A percentile compares a stretch with the other conserved stretches of the same genome.
These are phyloP conservation scores for Charadrius vociferus DNA, from an alignment of 2,113 vertebrate species.

Conservation along the genomic window DNA sequence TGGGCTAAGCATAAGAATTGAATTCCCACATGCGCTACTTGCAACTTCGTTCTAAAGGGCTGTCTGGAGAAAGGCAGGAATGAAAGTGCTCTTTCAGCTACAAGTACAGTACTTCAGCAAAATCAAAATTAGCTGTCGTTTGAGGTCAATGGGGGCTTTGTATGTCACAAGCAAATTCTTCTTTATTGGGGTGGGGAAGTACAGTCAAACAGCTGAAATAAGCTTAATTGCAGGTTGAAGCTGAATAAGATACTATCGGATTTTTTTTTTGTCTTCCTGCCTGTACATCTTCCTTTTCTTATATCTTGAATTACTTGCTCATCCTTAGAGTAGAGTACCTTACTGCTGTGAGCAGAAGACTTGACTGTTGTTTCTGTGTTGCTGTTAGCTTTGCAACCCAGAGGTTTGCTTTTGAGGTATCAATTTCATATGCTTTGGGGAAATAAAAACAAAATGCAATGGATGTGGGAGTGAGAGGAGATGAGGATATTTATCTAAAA, in stretches of 20 bases:
- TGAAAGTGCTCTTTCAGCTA: conserved; percentile 51
- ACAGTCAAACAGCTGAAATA: conserved; percentile 21
- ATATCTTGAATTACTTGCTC: not conserved
- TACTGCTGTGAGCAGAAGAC: not conserved
- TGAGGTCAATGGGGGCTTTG: conserved; percentile 49
- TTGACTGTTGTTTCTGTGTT: not conserved
- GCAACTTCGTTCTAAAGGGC: not conserved
- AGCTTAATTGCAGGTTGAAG: conserved; percentile 36
- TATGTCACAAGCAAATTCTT: not conserved
- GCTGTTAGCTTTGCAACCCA: not conserved
- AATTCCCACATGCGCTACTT: not conserved
- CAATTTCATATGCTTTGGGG: not conserved
- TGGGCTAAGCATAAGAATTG: not conserved
- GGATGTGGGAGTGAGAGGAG: not conserved
- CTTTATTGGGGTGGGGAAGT: not conserved
- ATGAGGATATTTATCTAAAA: not conserved
- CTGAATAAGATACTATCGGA: not conserved
- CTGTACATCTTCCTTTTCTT: not conserved
- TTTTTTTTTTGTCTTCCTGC: not conserved
- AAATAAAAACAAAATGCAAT: not conserved
- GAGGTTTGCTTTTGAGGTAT: not conserved
- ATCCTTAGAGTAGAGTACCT: not conserved
- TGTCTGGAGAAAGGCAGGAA: conserved; percentile 38
- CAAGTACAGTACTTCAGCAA: conserved; percentile 39
- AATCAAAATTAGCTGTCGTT: conserved; percentile 16